Conservation (phyloP, 2,888 invertebrate genomes). For the Ernsta delagoae region DNA sequence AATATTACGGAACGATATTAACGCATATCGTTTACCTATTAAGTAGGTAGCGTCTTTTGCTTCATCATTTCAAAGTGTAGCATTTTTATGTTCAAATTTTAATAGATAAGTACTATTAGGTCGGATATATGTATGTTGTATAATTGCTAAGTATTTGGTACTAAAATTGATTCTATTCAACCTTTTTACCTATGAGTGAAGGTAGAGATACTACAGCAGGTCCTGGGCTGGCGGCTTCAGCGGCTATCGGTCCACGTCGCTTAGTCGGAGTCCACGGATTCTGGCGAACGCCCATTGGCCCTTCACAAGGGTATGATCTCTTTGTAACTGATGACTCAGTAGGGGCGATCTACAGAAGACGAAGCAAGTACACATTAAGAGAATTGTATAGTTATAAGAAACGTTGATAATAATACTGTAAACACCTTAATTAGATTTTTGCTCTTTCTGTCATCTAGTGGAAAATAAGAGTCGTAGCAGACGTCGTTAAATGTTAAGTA, state of each 20-base stretch:
- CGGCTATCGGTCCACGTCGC: slow-evolving; percentile 87
- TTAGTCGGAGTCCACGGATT: slow-evolving; percentile 92
- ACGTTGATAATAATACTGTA: background rate
- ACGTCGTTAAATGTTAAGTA: no score
- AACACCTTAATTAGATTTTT: no score
- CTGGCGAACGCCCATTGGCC: slow-evolving; percentile 89
- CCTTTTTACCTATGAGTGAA: slow-evolving; percentile 89
- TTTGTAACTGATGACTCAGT: background rate
- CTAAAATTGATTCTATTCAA: no score
- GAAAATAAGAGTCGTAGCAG: no score
- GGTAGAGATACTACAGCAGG: slow-evolving; percentile 94
- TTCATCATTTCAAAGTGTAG: background rate
- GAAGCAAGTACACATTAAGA: slow-evolving; percentile 16
- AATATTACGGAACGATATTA: slow-evolving; percentile 26
- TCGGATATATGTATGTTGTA: no score
- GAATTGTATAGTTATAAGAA: background rate
- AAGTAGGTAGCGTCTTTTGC: background rate
- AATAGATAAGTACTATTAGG: no score
- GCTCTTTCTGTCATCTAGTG: no score
- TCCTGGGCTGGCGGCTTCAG: slow-evolving; percentile 93
- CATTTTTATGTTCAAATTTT: no score
- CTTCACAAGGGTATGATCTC: slow-evolving; percentile 54
- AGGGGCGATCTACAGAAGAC: background rate
- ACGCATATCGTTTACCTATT: background rate
- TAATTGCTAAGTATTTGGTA: no score